Percentiles rank a stretch among this genome's conserved stretches.
These are phyloP conservation scores for Sternotherus odoratus DNA, from an alignment of 2,797 vertebrate species.

Conservation along the genomic window DNA sequence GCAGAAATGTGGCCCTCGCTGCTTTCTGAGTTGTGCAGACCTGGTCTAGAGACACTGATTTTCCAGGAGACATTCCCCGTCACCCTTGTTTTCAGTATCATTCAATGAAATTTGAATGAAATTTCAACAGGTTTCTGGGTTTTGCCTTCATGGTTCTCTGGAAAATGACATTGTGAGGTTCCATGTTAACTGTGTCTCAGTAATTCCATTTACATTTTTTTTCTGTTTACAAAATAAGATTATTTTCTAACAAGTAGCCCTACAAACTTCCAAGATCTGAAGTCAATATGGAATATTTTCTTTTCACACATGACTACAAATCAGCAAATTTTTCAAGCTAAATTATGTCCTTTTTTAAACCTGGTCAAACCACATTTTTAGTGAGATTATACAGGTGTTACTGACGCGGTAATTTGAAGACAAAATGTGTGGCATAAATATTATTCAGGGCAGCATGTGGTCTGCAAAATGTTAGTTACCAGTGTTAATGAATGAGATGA, in stretches of 20 bases:
- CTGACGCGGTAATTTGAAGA: background rate
- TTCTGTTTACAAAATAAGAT: background rate
- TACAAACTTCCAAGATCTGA: background rate
- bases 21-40: no score
- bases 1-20: no score
- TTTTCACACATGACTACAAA: background rate
- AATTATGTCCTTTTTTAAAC: background rate
- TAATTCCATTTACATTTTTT: background rate
- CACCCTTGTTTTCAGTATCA: background rate
- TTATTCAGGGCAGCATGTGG: background rate
- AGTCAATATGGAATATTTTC: background rate
- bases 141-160: background rate
- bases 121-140: background rate
- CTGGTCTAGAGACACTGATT: background rate
- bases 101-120: background rate
- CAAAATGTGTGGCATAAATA: background rate
- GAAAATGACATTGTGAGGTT: background rate
- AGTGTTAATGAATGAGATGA: background rate
- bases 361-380: background rate
- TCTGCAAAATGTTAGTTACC: background rate
- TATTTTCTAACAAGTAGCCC: background rate
- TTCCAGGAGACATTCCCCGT: background rate
- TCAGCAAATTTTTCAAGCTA: background rate
- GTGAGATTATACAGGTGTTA: background rate
- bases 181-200: background rate